Evolutionary conservation across 2,797 vertebrate genomes (phyloP), one percentile per base, ranked within the genome.

Genomic region (Lepus townsendii): DNA sequence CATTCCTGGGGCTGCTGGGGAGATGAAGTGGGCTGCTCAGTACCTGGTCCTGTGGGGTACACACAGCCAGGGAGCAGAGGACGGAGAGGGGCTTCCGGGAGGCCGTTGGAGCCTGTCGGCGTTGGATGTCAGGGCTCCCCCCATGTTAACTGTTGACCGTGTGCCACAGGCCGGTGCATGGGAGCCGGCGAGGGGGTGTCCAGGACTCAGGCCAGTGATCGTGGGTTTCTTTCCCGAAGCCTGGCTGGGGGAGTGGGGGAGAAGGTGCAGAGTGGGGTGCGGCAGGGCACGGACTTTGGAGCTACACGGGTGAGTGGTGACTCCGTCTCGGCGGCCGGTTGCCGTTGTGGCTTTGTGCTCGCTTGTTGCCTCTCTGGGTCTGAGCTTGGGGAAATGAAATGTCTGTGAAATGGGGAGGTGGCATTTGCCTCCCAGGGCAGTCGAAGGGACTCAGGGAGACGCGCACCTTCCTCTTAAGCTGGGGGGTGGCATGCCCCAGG

Each of bases 21-120:
- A 20, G 8, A 47, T 22, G 76, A 52, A 35, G 38, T 0, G 0
- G 0, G n/a, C 1, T n/a, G 1, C 22, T 14, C n/a, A 1, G 11
- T 47, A 47, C 42, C 8, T 1, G 42, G 42, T 8, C 42, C 42
- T 1, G 42, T 47, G 42, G 42, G 42, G 1, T 47, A 47, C 42
- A 9, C 42, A 47, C 42, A 47, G 42, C 42, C 42, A 47, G 42
- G 42, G 42, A 47, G 42, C 42, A 10, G 42, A 47, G 42, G 8
- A 47, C 1, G 30, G 24, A 26, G 62, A 5, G 16, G 22, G 7
- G 12, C 38, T 5, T 38, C 17, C 32, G 30, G 35, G 10, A 78
- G 42, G n/a, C 22, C 9, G 2, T 50, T n/a, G 2, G 1, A 38
- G 57, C 32, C 75, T 72, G 63, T 24, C 7, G 7, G 32, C 35